Percentiles rank a stretch among this genome's conserved stretches.
Evolutionary conservation across 1,140 invertebrate species (phyloP).

Genomic region (Anthonomus grandis): DNA sequence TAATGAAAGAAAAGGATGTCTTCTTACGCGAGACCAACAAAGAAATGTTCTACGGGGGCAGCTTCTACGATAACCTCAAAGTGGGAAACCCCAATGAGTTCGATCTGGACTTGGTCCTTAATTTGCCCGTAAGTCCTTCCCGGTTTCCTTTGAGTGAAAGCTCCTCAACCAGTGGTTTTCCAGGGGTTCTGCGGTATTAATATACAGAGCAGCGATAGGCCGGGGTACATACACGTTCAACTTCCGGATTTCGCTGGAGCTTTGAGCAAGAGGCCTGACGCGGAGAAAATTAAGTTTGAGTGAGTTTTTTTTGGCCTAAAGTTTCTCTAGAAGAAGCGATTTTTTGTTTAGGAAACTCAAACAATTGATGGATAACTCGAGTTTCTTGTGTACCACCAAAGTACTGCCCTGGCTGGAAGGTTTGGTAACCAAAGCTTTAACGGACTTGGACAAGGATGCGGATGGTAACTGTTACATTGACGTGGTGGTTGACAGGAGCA

Average conservation of each 20-base stretch:
- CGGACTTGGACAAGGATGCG: constrained; percentile 11
- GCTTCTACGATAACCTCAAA: constrained; percentile 55
- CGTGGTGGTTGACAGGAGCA: constrained; percentile 4
- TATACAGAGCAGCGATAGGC: constrained; percentile 18
- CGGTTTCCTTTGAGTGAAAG: not conserved
- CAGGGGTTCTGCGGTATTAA: constrained; percentile 4
- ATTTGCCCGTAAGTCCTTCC: constrained; percentile 30
- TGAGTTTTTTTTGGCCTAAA: not conserved
- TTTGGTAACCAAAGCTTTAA: constrained; percentile 26
- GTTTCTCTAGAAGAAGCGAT: too few species aligned
- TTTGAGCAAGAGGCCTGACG: not conserved
- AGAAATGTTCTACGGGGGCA: constrained; percentile 52
- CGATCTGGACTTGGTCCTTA: constrained; percentile 49
- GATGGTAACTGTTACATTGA: constrained; percentile 1
- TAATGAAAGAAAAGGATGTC: constrained; percentile 18
- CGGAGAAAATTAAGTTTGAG: constrained; percentile 5
- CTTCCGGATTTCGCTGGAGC: not conserved
- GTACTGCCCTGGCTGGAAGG: constrained; percentile 39
- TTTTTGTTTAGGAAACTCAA: constrained; percentile 17
- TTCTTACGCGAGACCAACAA: constrained; percentile 37
- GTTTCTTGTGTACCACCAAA: constrained; percentile 29
- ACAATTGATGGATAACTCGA: constrained; percentile 22
- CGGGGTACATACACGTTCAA: constrained; percentile 31
- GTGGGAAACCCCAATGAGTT: constrained; percentile 54
- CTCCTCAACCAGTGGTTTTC: too few species aligned